Conservation (phyloP, 2,113 vertebrate genomes). For the Grantiella picta region DNA sequence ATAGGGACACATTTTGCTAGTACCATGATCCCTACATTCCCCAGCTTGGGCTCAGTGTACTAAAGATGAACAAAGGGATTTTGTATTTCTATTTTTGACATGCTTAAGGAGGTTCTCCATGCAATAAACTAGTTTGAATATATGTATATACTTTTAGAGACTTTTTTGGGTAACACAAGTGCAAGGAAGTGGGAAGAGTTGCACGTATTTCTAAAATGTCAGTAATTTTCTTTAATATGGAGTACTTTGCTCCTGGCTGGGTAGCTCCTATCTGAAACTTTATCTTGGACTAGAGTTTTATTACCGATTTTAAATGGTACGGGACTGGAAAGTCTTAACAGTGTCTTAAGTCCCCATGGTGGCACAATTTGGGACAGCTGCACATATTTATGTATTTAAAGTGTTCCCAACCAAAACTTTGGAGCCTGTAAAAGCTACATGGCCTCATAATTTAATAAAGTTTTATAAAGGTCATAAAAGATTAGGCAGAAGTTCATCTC, state of each 20-base stretch:
- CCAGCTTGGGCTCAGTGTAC: background rate
- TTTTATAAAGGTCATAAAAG: slow-evolving; percentile 50
- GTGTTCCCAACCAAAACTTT: slow-evolving; percentile 15
- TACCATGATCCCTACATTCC: accelerated
- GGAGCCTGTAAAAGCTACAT: background rate
- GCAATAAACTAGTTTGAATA: background rate
- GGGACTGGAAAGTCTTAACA: slow-evolving; percentile 16
- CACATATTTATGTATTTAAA: background rate
- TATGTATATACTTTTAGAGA: background rate
- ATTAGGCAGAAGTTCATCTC: slow-evolving; percentile 20
- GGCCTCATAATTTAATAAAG: slow-evolving; percentile 41
- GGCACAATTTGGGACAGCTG: slow-evolving; percentile 11
- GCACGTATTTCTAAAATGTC: background rate
- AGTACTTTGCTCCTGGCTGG: background rate
- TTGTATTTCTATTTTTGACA: background rate
- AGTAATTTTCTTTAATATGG: slow-evolving; percentile 9
- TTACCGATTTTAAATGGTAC: background rate
- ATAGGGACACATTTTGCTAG: background rate
- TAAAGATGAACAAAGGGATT: background rate
- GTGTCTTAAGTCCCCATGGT: background rate
- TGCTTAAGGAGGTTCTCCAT: background rate
- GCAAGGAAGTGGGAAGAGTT: background rate
- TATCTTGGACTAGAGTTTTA: slow-evolving; percentile 32
- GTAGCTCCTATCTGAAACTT: slow-evolving; percentile 29
- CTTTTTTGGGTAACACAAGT: background rate